Evolutionary conservation across 2,888 invertebrate species (phyloP).

Genomic region (Pinctada fucata): DNA sequence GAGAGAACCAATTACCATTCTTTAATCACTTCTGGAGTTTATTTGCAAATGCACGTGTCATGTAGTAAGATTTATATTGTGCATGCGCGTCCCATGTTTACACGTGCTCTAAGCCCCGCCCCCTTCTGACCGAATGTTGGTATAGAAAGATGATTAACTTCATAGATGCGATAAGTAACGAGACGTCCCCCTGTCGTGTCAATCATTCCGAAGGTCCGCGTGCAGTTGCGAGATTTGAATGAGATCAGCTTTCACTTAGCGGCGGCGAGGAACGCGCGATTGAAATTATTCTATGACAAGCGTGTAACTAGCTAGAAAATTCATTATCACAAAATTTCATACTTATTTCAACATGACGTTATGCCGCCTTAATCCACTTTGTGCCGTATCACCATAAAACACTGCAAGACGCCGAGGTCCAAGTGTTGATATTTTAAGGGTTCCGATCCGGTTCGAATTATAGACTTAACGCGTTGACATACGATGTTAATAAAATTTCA

Average conservation of each 20-base stretch:
- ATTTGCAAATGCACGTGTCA: constrained; percentile 1
- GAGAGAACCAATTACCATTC: not conserved
- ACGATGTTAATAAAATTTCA: not conserved
- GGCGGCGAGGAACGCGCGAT: constrained; percentile 6
- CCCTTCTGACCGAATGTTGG: not conserved
- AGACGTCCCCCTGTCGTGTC: constrained; percentile 9
- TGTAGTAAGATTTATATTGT: not conserved
- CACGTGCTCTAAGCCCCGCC: not conserved
- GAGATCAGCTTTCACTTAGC: not conserved
- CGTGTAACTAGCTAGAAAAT: constrained; percentile 15
- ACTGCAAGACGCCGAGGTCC: not conserved
- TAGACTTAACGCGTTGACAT: not conserved
- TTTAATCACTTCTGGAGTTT: constrained; percentile 1
- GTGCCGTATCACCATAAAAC: not conserved
- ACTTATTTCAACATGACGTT: not conserved
- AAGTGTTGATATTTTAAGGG: not conserved
- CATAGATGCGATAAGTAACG: not conserved
- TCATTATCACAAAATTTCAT: constrained; percentile 9
- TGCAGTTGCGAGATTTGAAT: constrained; percentile 5
- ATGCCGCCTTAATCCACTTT: not conserved
- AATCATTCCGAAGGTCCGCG: constrained; percentile 4
- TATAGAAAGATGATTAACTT: not conserved
- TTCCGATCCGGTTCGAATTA: not conserved
- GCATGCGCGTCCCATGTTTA: not conserved
- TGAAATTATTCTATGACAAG: constrained; percentile 5